Evolutionary conservation across 2,113 vertebrate genomes (phyloP), one percentile per base, ranked within the genome.

Genomic region (Setophaga petechia): DNA sequence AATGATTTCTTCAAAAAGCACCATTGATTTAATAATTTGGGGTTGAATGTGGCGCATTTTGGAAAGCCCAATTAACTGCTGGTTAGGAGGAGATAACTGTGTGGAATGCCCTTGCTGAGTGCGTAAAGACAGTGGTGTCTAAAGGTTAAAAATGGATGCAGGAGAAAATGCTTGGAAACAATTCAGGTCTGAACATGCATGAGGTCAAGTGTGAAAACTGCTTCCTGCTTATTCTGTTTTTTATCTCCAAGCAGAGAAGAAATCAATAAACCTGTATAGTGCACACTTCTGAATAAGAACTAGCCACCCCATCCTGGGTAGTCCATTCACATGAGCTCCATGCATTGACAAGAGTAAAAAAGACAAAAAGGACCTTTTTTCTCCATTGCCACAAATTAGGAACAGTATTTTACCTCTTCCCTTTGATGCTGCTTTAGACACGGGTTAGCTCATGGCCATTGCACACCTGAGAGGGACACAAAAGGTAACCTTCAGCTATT

Each of bases 201-300:
- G 81, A 96, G 94, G 84, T 90, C 75, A 93, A 89, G 86, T 96
- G 93, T 74, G 93, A 95, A 96, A 97, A 89, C 51, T 6, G 5
- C 66, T 68, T 92, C 73, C 62, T 91, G 51, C 59, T 93, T 91
- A 95, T 91, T 89, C 78, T 90, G 47, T 12, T 86, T 90, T 94
- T 95, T 85, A 93, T 95, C 95, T 94, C 51, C 62, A 92, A 74
- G 65, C 23, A 81, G 79, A 92, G 90, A 59, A 89, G 90, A 69
- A 97, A 95, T 93, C 93, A 89, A 94, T 95, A 96, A 95, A 65
- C 41, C 22, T 10, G 63, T 39, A 23, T 28, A 86, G 43, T 16
- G 69, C 54, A 68, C 44, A 18, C 51, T 92, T 79, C 85, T 96
- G 89, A 95, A 95, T 96, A 90, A 93, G 83, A 97, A 90, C 73